Evolutionary conservation across 2,113 vertebrate genomes (phyloP).

Genomic region (Heteronetta atricapilla): DNA sequence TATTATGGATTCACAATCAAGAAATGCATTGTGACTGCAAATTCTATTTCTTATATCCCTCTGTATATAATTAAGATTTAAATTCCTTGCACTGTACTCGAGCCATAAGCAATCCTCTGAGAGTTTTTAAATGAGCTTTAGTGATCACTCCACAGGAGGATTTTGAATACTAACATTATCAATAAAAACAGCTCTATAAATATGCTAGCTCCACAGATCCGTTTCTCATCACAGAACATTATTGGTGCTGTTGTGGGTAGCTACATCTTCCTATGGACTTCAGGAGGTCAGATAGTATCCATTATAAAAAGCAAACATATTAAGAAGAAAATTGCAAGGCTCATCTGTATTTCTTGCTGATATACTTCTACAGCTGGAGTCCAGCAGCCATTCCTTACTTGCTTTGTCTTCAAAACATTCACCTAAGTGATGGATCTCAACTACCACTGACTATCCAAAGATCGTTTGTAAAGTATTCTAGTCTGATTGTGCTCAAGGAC

Average conservation of each 20-base stretch:
- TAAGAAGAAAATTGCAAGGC: background rate
- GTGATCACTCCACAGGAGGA: background rate
- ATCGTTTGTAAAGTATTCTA: background rate
- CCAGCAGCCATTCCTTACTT: background rate
- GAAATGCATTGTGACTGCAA: slow-evolving; percentile 1
- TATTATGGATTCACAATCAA: slow-evolving; percentile 24
- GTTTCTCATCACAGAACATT: background rate
- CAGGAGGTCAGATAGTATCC: background rate
- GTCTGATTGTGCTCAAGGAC: background rate
- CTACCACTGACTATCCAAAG: background rate
- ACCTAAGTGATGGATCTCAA: background rate
- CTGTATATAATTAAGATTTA: slow-evolving; percentile 46
- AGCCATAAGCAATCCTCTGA: background rate
- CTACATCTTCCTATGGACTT: background rate
- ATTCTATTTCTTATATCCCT: background rate
- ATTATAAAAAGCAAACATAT: background rate
- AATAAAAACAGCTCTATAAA: slow-evolving; percentile 11
- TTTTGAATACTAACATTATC: slow-evolving; percentile 17
- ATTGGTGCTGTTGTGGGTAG: background rate
- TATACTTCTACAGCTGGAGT: background rate
- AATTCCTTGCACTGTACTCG: slow-evolving; percentile 1
- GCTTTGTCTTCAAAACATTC: background rate
- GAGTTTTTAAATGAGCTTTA: slow-evolving; percentile 34
- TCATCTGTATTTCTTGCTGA: background rate
- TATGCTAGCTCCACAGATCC: background rate